Evolutionary conservation across 2,113 vertebrate species (phyloP).

Genomic region (Trichomycterus rosablanca): DNA sequence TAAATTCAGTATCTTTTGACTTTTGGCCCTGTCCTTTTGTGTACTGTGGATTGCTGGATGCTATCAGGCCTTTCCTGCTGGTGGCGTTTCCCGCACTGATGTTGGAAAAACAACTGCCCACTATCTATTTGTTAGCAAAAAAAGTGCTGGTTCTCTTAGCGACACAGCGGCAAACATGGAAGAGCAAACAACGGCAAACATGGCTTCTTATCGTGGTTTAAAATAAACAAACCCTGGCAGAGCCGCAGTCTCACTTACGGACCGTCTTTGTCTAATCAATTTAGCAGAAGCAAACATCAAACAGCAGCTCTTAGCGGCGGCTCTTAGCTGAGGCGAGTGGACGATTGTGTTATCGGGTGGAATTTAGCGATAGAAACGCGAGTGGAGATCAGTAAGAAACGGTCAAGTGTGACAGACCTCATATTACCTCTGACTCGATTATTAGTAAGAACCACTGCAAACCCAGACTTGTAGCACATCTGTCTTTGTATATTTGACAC

Average conservation of each 20-base stretch:
- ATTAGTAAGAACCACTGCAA: no score
- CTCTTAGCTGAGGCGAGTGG: constrained; percentile 54
- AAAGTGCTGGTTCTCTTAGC: constrained; percentile 24
- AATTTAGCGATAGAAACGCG: constrained; percentile 55
- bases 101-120: constrained; percentile 25
- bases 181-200: no score
- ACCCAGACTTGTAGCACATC: no score
- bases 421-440: no score
- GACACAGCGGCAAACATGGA: constrained; percentile 15
- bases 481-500: no score
- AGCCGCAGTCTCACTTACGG: constrained; percentile 44
- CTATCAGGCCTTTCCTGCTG: constrained; percentile 5
- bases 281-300: constrained; percentile 60
- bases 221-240: constrained; percentile 53
- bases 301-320: constrained; percentile 48
- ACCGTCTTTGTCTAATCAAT: constrained; percentile 61
- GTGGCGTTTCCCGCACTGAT: constrained; percentile 24
- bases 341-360: constrained; percentile 69
- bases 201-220: constrained; percentile 35
- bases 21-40: neutral
- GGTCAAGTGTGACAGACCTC: neutral
- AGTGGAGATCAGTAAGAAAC: constrained; percentile 2
- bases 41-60: constrained; percentile 14
- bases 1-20: neutral
- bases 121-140: constrained; percentile 17